A percentile compares a stretch with the other conserved stretches of the same genome.
Conservation (phyloP, 37 sponge, comb jelly and placozoan species). For the Spongilla lacustris region DNA sequence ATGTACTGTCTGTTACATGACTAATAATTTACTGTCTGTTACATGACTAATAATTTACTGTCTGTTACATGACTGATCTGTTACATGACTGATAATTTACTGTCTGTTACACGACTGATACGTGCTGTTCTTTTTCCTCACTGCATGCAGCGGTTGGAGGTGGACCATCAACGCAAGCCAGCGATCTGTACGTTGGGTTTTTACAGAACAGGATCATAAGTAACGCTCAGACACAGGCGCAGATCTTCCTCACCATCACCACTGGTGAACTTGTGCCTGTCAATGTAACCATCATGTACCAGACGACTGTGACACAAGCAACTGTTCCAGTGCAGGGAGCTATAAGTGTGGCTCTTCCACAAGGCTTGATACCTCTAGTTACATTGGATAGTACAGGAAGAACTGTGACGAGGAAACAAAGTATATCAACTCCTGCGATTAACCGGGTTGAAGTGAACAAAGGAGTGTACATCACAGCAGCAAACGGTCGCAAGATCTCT, state of each 20-base stretch:
- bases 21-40: no score
- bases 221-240: not conserved
- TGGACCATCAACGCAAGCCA: not conserved
- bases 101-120: no score
- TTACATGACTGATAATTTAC: no score
- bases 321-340: not conserved
- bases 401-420: no score
- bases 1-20: no score
- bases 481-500: not conserved
- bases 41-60: no score
- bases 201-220: not conserved
- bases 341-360: not conserved
- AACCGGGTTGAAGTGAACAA: not conserved
- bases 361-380: not conserved
- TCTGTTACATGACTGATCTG: no score
- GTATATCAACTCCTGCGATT: no score
- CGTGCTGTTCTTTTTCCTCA: no score
- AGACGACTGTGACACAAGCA: not conserved
- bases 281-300: not conserved
- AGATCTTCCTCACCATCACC: not conserved
- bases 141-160: not conserved
- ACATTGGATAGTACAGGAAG: not conserved
- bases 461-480: not conserved
- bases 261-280: not conserved
- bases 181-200: not conserved